phyloP scores from a whole-genome alignment of 2,797 vertebrate genomes.

The Eptatretus atami region DNA sequence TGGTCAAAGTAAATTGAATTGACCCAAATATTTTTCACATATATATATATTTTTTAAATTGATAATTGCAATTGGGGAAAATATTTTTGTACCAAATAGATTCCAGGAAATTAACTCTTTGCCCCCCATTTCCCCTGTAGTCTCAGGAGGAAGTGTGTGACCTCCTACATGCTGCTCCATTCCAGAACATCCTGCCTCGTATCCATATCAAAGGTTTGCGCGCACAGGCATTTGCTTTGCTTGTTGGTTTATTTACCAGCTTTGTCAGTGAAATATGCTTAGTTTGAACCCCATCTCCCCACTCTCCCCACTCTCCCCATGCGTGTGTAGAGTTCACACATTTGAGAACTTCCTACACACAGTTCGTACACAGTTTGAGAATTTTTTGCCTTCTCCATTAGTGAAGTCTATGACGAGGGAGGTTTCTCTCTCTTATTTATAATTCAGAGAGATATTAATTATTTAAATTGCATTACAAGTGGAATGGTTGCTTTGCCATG shows the following conservation, averaged over 20 bases:
- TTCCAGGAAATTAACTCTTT: too few relatives aligned
- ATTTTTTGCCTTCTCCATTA: conserved; percentile 5
- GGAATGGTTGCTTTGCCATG: background rate
- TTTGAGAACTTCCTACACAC: too few relatives aligned
- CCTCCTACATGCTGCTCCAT: conserved; percentile 65
- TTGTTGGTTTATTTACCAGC: background rate
- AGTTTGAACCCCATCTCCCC: too few relatives aligned
- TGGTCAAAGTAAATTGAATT: too few relatives aligned
- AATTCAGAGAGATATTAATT: background rate
- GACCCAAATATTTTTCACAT: too few relatives aligned
- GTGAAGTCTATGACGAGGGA: conserved; percentile 7
- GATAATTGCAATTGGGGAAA: too few relatives aligned
- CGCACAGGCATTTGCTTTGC: background rate
- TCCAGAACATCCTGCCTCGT: conserved; percentile 83
- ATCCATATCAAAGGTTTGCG: conserved; percentile 72
- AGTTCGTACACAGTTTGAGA: background rate
- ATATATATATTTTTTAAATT: too few relatives aligned
- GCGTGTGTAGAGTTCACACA: too few relatives aligned
- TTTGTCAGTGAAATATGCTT: too few relatives aligned
- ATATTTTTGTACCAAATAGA: too few relatives aligned
- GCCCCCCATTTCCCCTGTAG: conserved; percentile 14
- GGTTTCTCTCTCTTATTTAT: background rate
- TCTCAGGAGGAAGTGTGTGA: conserved; percentile 93
- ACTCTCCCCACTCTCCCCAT: too few relatives aligned
- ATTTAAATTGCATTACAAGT: background rate